Conservation (phyloP, 2,888 invertebrate species). For the Pachydiplax longipennis region DNA sequence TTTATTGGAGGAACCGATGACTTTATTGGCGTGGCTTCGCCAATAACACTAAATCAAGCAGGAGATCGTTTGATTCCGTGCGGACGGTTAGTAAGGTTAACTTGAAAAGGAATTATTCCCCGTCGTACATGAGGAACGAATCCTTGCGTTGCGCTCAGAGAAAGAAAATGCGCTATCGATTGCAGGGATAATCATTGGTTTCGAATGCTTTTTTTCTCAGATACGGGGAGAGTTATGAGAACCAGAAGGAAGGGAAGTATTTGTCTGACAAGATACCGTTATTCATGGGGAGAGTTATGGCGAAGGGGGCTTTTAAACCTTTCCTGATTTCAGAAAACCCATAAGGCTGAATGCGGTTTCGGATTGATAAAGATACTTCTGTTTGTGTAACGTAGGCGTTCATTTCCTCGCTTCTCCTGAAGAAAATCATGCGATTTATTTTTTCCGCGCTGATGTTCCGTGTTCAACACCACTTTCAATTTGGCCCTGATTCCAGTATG, state of each 20-base stretch:
- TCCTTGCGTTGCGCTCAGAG: not conserved
- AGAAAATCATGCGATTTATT: too few species aligned
- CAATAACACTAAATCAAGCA: too few species aligned
- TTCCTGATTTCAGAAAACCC: not conserved
- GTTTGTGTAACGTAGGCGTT: not conserved
- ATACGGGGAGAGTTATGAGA: conserved; percentile 35
- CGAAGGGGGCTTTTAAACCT: not conserved
- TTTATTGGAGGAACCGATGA: too few species aligned
- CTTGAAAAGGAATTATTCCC: too few species aligned
- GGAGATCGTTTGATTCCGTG: too few species aligned
- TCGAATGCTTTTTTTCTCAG: not conserved
- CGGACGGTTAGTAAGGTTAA: too few species aligned
- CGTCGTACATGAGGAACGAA: not conserved
- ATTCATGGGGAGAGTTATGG: not conserved
- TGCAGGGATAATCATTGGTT: conserved; percentile 4
- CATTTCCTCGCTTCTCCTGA: too few species aligned
- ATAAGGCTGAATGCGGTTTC: not conserved
- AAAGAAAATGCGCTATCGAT: conserved; percentile 10
- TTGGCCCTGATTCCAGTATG: too few species aligned
- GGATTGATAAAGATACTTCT: not conserved
- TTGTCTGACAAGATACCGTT: conserved; percentile 12
- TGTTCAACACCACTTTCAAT: too few species aligned
- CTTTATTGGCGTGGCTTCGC: too few species aligned
- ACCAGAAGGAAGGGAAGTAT: not conserved
- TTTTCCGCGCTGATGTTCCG: too few species aligned